These are phyloP conservation scores for Ceratina japonica DNA, from an alignment of 1,140 invertebrate genomes.

Conservation along the genomic window DNA sequence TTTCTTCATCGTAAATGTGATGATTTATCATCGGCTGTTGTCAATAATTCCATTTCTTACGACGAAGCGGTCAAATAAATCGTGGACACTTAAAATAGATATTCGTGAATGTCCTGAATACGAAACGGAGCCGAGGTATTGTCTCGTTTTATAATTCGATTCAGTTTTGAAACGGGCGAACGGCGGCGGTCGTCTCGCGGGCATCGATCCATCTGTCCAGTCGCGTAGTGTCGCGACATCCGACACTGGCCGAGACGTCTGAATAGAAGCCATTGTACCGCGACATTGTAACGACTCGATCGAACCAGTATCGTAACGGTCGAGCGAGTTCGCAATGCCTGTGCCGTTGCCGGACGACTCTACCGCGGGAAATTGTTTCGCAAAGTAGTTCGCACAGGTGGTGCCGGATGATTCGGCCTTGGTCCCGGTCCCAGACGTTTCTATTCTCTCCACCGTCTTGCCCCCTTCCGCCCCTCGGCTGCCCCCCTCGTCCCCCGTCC, in stretches of 20 bases:
- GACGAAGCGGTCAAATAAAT: too few species aligned
- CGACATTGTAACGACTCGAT: conserved; percentile 61
- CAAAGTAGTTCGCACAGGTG: conserved; percentile 66
- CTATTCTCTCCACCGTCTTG: conserved; percentile 37
- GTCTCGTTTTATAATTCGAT: too few species aligned
- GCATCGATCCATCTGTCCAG: conserved; percentile 39
- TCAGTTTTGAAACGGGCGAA: conserved; percentile 31
- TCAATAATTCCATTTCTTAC: too few species aligned
- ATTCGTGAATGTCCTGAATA: too few species aligned
- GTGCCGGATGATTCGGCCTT: conserved; percentile 61
- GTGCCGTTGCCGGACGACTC: conserved; percentile 12
- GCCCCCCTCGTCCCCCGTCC: not conserved
- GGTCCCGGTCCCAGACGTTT: conserved; percentile 48
- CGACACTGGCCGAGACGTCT: conserved; percentile 51
- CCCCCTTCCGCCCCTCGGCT: not conserved
- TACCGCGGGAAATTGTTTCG: conserved; percentile 61
- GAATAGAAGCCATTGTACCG: conserved; percentile 58
- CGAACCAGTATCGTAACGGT: conserved; percentile 65
- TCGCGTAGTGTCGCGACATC: conserved; percentile 46
- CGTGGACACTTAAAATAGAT: too few species aligned
- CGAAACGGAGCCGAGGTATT: too few species aligned
- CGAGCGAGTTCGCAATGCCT: conserved; percentile 49
- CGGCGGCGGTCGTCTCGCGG: conserved; percentile 20
- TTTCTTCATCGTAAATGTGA: too few species aligned
- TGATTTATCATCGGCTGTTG: too few species aligned